Percentiles rank a stretch among this genome's conserved stretches.
Conservation (phyloP, 1,140 invertebrate species). For the Stenopsyche tienmushanensis region DNA sequence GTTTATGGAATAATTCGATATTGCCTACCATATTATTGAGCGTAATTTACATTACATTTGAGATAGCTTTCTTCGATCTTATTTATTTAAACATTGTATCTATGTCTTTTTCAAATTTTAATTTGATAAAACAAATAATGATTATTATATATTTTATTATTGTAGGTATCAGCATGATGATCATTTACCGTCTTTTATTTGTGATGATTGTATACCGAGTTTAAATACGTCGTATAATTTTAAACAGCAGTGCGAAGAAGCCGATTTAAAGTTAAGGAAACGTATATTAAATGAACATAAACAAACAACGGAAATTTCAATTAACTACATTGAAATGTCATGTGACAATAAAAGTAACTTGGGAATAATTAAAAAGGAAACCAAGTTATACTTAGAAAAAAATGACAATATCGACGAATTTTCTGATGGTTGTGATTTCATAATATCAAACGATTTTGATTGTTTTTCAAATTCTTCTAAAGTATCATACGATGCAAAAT, state of each 20-base stretch:
- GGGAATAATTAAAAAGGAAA: no score
- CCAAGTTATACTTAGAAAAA: no score
- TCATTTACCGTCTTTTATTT: constrained; percentile 24
- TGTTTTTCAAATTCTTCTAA: no score
- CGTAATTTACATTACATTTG: constrained; percentile 2
- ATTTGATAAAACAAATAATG: not conserved
- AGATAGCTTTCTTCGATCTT: not conserved
- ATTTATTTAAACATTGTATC: not conserved
- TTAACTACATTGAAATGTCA: no score
- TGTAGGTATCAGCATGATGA: constrained; percentile 16
- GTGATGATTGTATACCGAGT: constrained; percentile 22
- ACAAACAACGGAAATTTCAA: no score
- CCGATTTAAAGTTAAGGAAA: constrained; percentile 27
- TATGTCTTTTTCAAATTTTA: not conserved
- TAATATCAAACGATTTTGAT: no score
- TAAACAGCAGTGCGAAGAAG: constrained; percentile 33
- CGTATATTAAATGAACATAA: not conserved
- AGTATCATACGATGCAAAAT: no score
- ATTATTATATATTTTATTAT: not conserved
- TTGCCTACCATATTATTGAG: not conserved
- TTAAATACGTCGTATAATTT: constrained; percentile 33
- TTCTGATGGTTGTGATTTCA: no score
- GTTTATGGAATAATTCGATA: no score
- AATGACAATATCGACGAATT: no score
- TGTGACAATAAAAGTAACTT: no score